phyloP scores from a whole-genome alignment of 92 coral and sea anemone genomes.

The Meandrina meandrites region DNA sequence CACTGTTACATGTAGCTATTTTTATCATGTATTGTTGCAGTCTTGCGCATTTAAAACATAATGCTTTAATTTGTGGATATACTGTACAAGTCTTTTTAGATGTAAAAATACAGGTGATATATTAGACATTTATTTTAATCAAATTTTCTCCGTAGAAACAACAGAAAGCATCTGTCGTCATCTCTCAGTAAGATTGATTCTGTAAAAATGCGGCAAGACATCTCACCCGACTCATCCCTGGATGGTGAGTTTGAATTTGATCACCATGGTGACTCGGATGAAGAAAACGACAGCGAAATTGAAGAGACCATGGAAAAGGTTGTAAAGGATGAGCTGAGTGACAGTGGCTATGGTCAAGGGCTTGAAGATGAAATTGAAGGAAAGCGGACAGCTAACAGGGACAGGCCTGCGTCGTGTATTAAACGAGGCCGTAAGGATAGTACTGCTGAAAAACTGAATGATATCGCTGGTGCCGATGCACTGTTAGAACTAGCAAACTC shows the following conservation, averaged over 20 bases:
- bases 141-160: constrained; percentile 14
- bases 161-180: constrained; percentile 61
- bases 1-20: background rate
- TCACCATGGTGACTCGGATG: constrained; percentile 90
- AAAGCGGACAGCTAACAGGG: constrained; percentile 35
- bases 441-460: constrained; percentile 76
- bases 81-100: background rate
- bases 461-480: constrained; percentile 97
- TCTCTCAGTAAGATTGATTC: constrained; percentile 61
- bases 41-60: too few species aligned
- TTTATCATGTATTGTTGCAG: background rate
- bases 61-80: background rate
- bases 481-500: constrained; percentile 91
- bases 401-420: constrained; percentile 16
- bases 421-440: constrained; percentile 62
- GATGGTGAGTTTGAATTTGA: constrained; percentile 99
- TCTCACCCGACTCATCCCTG: constrained; percentile 91
- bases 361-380: constrained; percentile 72
- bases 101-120: background rate
- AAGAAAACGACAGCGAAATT: constrained; percentile 86
- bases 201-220: constrained; percentile 59
- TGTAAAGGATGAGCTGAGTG: constrained; percentile 86
- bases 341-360: constrained; percentile 97
- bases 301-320: constrained; percentile 90
- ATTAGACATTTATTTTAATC: background rate